Evolutionary conservation across 2,113 vertebrate genomes (phyloP).

Genomic region (Ageneiosus marmoratus): DNA sequence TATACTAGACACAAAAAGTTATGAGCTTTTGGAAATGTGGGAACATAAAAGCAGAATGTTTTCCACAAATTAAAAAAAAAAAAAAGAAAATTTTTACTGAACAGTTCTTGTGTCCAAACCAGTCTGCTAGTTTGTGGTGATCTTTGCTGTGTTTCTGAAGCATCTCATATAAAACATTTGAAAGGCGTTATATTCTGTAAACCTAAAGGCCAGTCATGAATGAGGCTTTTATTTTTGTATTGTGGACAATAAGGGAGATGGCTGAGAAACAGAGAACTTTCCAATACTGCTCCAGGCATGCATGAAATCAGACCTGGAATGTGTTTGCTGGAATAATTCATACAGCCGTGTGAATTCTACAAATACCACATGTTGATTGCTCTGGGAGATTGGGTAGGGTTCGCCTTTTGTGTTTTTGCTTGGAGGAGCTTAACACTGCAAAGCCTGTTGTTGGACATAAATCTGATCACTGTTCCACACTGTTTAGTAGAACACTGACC

Average conservation of each 20-base stretch:
- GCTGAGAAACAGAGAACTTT: slow-evolving; percentile 35
- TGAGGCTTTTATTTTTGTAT: slow-evolving; percentile 2
- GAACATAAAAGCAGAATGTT: neutral
- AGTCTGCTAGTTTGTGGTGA: neutral
- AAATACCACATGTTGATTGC: slow-evolving; percentile 66
- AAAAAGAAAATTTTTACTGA: neutral
- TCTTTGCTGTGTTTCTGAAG: slow-evolving; percentile 13
- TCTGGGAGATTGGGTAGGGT: slow-evolving; percentile 55
- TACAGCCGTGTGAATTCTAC: slow-evolving; percentile 61
- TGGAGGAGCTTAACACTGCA: slow-evolving; percentile 18
- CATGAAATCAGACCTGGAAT: slow-evolving; percentile 65
- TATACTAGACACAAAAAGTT: slow-evolving; percentile 4
- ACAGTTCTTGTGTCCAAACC: neutral
- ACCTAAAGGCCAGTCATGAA: neutral
- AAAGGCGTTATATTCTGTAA: slow-evolving; percentile 8
- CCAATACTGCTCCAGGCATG: slow-evolving; percentile 57
- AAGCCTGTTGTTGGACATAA: neutral
- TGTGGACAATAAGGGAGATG: neutral
- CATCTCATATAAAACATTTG: slow-evolving; percentile 11
- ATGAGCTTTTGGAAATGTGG: slow-evolving; percentile 9
- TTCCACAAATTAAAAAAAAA: neutral
- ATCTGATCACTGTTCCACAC: neutral
- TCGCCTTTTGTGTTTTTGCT: slow-evolving; percentile 46
- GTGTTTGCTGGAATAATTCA: slow-evolving; percentile 60
- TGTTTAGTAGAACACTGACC: neutral